Conservation (phyloP, 2,888 invertebrate species). For the Eudasyphora cyanicolor region DNA sequence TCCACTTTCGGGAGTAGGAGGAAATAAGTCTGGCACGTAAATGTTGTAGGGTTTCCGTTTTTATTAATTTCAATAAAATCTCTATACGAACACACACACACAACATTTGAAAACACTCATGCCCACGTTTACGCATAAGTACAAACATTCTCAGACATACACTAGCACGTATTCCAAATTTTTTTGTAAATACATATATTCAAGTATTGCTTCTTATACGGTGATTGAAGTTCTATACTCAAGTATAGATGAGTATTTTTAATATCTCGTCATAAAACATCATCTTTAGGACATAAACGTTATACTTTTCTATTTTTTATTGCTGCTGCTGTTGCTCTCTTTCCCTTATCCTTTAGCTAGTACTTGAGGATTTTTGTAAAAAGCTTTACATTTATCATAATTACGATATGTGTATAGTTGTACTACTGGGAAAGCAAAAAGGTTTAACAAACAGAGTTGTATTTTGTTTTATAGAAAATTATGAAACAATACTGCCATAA, state of each 20-base stretch:
- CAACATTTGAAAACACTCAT: background rate
- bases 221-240: background rate
- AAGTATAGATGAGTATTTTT: background rate
- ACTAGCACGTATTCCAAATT: background rate
- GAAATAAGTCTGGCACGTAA: constrained; percentile 63
- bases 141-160: background rate
- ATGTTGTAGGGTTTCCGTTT: constrained; percentile 56
- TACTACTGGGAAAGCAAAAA: no score
- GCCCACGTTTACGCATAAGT: background rate
- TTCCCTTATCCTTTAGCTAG: background rate
- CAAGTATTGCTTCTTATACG: background rate
- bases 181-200: background rate
- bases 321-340: no score
- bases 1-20: constrained; percentile 7
- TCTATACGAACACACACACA: background rate
- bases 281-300: constrained; percentile 3
- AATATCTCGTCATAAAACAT: constrained; percentile 22
- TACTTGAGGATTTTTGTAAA: background rate
- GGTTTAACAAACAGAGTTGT: no score
- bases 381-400: constrained; percentile 1
- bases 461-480: no score
- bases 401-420: background rate
- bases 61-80: constrained; percentile 58
- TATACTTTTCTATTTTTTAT: background rate
- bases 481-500: no score